Evolutionary conservation across 2,113 vertebrate species (phyloP).

Genomic region (Phaethon lepturus): DNA sequence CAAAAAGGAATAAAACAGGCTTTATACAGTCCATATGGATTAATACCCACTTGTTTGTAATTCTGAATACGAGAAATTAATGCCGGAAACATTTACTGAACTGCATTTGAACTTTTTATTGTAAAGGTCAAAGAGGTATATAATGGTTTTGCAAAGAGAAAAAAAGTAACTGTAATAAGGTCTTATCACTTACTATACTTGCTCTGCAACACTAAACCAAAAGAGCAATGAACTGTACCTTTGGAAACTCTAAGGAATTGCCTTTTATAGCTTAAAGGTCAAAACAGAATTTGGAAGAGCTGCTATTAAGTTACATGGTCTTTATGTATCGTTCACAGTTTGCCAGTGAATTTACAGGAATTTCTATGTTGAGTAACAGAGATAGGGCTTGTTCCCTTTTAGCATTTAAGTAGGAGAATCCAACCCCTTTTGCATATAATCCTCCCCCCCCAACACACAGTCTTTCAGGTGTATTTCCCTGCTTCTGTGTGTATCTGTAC

Average conservation of each 20-base stretch:
- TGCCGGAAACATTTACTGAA: constrained; percentile 45
- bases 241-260: constrained; percentile 66
- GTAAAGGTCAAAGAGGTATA: constrained; percentile 35
- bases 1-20: not conserved
- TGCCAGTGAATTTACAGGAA: constrained; percentile 47
- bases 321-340: constrained; percentile 17
- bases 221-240: constrained; percentile 63
- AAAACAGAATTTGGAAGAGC: constrained; percentile 54
- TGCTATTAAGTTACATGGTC: constrained; percentile 58
- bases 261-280: constrained; percentile 67
- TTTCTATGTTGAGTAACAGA: not conserved
- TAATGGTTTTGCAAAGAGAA: not conserved
- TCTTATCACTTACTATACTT: constrained; percentile 34
- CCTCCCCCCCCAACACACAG: not conserved
- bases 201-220: constrained; percentile 47
- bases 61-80: constrained; percentile 43
- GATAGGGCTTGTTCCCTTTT: not conserved
- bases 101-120: constrained; percentile 7
- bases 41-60: constrained; percentile 13
- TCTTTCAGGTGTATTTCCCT: not conserved
- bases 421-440: not conserved
- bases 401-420: not conserved
- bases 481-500: not conserved
- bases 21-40: constrained; percentile 22
- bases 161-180: constrained; percentile 13